A percentile compares a stretch with the other conserved stretches of the same genome.
Evolutionary conservation across 2,113 vertebrate species (phyloP).

Genomic region (Struthidea cinerea): DNA sequence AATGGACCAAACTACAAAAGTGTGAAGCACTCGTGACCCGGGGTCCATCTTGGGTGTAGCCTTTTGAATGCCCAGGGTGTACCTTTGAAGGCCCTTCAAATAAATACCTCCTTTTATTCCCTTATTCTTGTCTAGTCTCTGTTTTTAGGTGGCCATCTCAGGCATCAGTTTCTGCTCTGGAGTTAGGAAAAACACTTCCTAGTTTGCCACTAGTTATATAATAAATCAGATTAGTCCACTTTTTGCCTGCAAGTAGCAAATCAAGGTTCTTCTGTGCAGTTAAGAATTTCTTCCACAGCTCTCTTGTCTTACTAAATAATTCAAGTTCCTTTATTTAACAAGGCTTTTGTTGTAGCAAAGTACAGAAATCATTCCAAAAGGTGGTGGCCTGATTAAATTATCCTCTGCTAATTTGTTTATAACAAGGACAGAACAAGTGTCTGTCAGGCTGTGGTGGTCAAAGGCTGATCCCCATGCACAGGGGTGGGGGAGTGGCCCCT

Average conservation of each 20-base stretch:
- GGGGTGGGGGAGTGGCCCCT: accelerated
- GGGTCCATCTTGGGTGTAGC: too few relatives aligned
- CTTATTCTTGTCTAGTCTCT: too few relatives aligned
- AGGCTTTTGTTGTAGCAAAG: neutral
- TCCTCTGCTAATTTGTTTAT: neutral
- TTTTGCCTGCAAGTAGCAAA: neutral
- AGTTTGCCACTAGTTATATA: neutral
- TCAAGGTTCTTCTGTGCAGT: neutral
- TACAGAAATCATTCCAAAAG: neutral
- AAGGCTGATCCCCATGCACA: accelerated
- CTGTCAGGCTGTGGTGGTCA: neutral
- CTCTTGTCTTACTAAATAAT: neutral
- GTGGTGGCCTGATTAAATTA: neutral
- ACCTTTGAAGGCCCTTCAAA: too few relatives aligned
- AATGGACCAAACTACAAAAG: too few relatives aligned
- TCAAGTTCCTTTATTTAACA: neutral
- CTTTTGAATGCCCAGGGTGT: too few relatives aligned
- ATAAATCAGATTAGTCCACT: neutral
- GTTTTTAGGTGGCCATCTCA: too few relatives aligned
- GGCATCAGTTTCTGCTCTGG: neutral
- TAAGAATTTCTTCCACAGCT: neutral
- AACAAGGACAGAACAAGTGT: neutral
- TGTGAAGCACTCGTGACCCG: too few relatives aligned
- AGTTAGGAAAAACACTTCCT: neutral
- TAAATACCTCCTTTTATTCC: too few relatives aligned